Base-by-base conservation (phyloP, 2,888 invertebrate species). In the Orchesella flavescens region DNA sequence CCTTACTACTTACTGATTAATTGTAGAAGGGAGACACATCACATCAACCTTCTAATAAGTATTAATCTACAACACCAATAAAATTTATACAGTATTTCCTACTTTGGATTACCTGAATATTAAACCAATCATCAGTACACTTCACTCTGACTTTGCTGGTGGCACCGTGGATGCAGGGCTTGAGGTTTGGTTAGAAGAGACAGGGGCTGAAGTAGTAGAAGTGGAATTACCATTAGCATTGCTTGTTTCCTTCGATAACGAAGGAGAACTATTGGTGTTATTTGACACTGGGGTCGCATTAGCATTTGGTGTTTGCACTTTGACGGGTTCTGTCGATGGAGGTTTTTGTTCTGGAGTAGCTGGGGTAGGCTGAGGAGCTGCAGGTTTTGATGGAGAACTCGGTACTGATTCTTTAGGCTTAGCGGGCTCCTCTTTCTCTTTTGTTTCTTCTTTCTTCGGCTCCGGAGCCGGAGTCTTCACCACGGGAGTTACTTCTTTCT, bases 401-500 rank as follows among this genome's bases (percentile, higher is more conserved):
- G 72, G 55, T n/a, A 43, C 74, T 13, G 80, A 44, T 15, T 74
- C 81, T 44, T 80, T 80, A 44, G 80, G 46, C 53, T 79, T 79
- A 12, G 65, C 63, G 23, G 79, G 21, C 13, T 63, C 72, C 19
- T 76, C 76, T 24, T 76, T 75, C n/a, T 74, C 83, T 49, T 75
- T 83, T 23, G 71, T 24, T 57, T 81, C 82, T 55, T 86, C 86
- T 69, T 86, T 86, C 76, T 86, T 86, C 23, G 84, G 46, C 46
- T 86, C 86, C n/a, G 74, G 19, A 9, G 73, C 63, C 43, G 80
- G 73, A 53, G 78, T 24, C 63, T 77, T 81, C 65, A 76, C 72
- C 59, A 68, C 77, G 34, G 84, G 84, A 55, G 84, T 63, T 23
- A 69, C 57, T 76, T 84, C 74, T 63, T 84, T 84, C 46, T 84